These are phyloP conservation scores for Xyliphius kryptos DNA, from an alignment of 2,113 vertebrate species.

Conservation along the genomic window DNA sequence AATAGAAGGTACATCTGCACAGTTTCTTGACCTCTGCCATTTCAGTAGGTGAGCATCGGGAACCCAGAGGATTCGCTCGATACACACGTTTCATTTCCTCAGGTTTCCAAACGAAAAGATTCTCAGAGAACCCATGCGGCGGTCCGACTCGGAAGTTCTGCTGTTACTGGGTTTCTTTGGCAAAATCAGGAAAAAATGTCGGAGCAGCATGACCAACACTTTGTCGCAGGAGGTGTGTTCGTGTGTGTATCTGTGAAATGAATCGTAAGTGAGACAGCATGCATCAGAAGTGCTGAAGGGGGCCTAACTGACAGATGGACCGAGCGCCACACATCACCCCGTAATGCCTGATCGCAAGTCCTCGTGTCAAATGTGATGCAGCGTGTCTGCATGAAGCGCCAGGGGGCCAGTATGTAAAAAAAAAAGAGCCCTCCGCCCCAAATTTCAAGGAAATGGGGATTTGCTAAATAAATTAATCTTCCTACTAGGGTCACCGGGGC, in stretches of 20 bases:
- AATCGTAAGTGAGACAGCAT: slow-evolving; percentile 19
- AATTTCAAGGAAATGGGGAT: no score
- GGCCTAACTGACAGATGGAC: slow-evolving; percentile 37
- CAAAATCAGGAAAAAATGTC: slow-evolving; percentile 1
- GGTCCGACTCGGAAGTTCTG: no score
- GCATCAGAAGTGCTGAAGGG: slow-evolving; percentile 24
- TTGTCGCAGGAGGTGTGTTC: slow-evolving; percentile 28
- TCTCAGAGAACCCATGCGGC: no score
- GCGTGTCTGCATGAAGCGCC: neutral
- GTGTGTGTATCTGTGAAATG: slow-evolving; percentile 16
- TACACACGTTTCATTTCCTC: no score
- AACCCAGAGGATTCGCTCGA: neutral
- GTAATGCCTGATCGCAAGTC: slow-evolving; percentile 10
- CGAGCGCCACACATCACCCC: slow-evolving; percentile 21
- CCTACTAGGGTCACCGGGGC: no score
- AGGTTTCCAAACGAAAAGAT: no score
- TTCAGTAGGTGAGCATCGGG: slow-evolving; percentile 12
- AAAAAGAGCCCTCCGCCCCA: no score
- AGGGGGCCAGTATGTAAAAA: neutral
- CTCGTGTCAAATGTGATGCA: neutral
- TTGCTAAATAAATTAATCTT: no score
- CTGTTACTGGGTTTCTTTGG: neutral
- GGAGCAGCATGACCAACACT: slow-evolving; percentile 26
- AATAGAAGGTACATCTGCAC: neutral
- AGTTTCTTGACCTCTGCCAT: slow-evolving; percentile 35